Evolutionary conservation across 2,113 vertebrate genomes (phyloP), one percentile per base, ranked within the genome.

Genomic region (Malurus alboscapulatus): DNA sequence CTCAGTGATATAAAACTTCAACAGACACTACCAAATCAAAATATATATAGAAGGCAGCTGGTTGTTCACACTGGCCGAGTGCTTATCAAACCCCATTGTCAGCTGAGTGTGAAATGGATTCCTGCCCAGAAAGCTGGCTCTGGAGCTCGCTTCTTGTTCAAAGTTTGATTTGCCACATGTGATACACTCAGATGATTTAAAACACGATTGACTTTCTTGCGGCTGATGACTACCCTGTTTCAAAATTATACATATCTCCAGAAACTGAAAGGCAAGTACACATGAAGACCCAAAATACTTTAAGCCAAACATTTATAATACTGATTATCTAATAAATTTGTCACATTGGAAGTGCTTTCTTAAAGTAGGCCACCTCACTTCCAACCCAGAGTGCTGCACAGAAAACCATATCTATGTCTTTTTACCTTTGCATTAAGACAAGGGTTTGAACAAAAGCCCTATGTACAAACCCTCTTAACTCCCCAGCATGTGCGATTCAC

Each of bases 41-140:
- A 84, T 89, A 91, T 65, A 93, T 95, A 87, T 78, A 90, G 93
- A 81, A 93, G 72, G 75, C 92, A 83, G 73, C 95, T 93, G 94
- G 59, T 89, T 96, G 68, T 77, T 95, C 92, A 86, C 82, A 75
- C 51, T 81, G 90, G 36, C 67, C 6, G 7, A 90, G 87, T 1
- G 32, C 89, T 90, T 91, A 96, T 93, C 96, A 85, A 96, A 53
- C 78, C 81, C 51, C 92, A 67, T 80, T 94, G 87, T 83, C 18
- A 8, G 53, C 79, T 93, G 93, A 90, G 92, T 96, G 94, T 96
- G 94, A 95, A 95, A 95, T 94, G 88, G 81, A 95, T 96, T 95
- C 87, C 62, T 97, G 91, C 84, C 90, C 84, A 55, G 74, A 95
- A 93, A 85, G 85, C 79, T 96, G 92, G 72, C 94, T 95, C 78